These are phyloP conservation scores for Periparus ater DNA, from an alignment of 2,797 vertebrate species.

Conservation along the genomic window DNA sequence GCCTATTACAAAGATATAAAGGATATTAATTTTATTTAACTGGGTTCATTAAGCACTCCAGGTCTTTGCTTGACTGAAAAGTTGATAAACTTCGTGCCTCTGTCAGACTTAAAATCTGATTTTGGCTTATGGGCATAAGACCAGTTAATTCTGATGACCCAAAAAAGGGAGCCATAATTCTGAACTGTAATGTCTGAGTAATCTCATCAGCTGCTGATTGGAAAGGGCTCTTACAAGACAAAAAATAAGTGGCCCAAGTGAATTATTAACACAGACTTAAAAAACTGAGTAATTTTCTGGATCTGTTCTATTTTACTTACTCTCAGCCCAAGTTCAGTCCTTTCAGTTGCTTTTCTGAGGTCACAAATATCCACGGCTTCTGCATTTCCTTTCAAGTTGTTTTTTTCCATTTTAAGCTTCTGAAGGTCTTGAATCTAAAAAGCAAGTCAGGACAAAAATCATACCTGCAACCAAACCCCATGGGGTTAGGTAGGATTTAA, in stretches of 20 bases:
- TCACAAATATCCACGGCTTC: constrained; percentile 65
- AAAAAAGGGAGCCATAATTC: not conserved
- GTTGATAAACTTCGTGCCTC: not conserved
- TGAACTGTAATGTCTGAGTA: not conserved
- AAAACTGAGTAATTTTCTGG: rapidly evolving
- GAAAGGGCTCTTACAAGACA: not conserved
- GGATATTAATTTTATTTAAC: not conserved
- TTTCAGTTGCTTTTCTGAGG: constrained; percentile 74
- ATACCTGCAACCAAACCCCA: not conserved
- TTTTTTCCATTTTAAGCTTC: constrained; percentile 73
- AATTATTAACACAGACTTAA: not conserved
- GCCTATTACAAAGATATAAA: not conserved
- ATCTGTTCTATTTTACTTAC: constrained; percentile 62
- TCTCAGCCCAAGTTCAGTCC: constrained; percentile 73
- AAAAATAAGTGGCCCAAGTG: not conserved
- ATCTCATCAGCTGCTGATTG: not conserved
- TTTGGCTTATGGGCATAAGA: not conserved
- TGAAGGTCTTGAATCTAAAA: constrained; percentile 82
- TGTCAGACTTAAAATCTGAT: not conserved
- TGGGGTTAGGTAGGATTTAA: not conserved
- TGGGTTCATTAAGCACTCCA: not conserved
- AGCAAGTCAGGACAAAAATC: not conserved
- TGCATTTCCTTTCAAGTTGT: not conserved
- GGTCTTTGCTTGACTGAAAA: not conserved
- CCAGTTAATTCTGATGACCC: not conserved